These are phyloP conservation scores for Campylorhamphus procurvoides DNA, from an alignment of 2,113 vertebrate genomes.

Conservation along the genomic window DNA sequence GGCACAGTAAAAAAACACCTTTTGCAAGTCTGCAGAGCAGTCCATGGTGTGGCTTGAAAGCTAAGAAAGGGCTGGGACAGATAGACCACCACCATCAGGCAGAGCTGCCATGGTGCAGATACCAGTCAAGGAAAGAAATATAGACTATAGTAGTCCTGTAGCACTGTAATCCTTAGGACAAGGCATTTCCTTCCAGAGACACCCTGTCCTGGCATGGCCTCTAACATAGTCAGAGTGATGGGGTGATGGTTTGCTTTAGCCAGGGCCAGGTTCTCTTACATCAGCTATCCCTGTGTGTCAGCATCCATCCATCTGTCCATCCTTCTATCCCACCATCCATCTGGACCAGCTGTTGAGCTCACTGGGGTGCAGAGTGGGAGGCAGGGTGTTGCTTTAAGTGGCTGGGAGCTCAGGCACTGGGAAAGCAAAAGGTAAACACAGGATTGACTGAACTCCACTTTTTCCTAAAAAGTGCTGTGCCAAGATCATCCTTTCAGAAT, in stretches of 20 bases:
- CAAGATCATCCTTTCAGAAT: background rate
- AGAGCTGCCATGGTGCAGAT: background rate
- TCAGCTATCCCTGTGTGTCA: background rate
- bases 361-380: background rate
- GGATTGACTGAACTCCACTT: background rate
- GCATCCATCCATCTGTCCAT: background rate
- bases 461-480: background rate
- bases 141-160: background rate
- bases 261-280: background rate
- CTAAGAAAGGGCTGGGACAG: background rate
- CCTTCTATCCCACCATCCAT: rapidly evolving
- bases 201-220: background rate
- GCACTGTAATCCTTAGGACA: background rate
- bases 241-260: background rate
- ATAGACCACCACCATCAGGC: rapidly evolving
- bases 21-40: background rate
- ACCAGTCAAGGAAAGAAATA: background rate
- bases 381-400: rapidly evolving
- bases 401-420: background rate
- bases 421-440: background rate
- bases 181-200: background rate
- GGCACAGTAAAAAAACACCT: background rate
- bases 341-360: background rate
- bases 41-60: background rate
- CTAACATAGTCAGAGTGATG: background rate